These are phyloP conservation scores for Drosophila ohnishii DNA, from an alignment of 1,140 invertebrate species.

Conservation along the genomic window DNA sequence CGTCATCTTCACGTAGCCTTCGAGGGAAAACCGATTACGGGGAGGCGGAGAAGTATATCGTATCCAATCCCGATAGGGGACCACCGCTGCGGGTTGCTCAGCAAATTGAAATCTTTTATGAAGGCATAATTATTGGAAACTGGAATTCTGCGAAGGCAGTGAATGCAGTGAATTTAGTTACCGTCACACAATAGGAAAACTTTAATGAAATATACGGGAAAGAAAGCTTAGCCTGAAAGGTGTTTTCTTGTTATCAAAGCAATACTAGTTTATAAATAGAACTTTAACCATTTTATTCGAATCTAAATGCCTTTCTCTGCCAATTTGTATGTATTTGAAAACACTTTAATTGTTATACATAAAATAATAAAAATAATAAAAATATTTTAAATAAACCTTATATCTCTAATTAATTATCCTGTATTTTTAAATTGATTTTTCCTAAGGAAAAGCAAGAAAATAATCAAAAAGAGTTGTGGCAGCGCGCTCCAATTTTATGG, in stretches of 20 bases:
- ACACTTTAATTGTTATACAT: not conserved
- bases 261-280: not conserved
- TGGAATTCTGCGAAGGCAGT: not conserved
- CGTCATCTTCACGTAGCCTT: constrained; percentile 17
- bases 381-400: not conserved
- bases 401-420: no score
- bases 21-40: constrained; percentile 32
- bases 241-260: not conserved
- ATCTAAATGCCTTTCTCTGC: no score
- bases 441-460: constrained; percentile 1
- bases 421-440: not conserved
- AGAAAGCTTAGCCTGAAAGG: not conserved
- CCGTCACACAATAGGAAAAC: constrained; percentile 1
- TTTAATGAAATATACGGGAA: constrained; percentile 5
- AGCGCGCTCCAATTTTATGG: constrained; percentile 16
- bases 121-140: constrained; percentile 32
- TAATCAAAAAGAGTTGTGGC: constrained; percentile 5
- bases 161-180: not conserved
- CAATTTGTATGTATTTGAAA: not conserved
- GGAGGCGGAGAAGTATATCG: constrained; percentile 2
- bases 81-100: constrained; percentile 17
- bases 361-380: not conserved
- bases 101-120: constrained; percentile 48
- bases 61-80: not conserved
- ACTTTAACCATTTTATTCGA: not conserved